Evolutionary conservation across 2,888 invertebrate species (phyloP).

Genomic region (Neoascia interrupta): DNA sequence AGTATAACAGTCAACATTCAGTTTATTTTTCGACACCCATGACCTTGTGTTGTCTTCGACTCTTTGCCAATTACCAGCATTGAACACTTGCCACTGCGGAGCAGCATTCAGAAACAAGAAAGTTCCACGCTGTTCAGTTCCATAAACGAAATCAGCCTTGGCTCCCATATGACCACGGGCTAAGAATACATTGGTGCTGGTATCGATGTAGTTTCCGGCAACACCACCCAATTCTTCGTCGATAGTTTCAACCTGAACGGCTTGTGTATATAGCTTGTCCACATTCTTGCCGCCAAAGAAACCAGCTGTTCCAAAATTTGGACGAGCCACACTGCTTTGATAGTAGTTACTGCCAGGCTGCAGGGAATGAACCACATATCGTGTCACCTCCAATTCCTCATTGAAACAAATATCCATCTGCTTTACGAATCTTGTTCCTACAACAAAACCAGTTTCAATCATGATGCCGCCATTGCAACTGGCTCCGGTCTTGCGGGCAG

Average conservation of each 20-base stretch:
- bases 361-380: conserved; percentile 76
- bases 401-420: conserved; percentile 78
- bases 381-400: conserved; percentile 74
- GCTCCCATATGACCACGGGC: conserved; percentile 81
- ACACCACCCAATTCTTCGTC: conserved; percentile 73
- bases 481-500: conserved; percentile 72
- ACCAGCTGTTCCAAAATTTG: conserved; percentile 74
- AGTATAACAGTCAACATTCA: conserved; percentile 81
- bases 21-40: conserved; percentile 77
- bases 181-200: conserved; percentile 73
- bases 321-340: conserved; percentile 77
- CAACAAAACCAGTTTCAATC: conserved; percentile 35
- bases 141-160: conserved; percentile 80
- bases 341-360: conserved; percentile 77
- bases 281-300: conserved; percentile 75
- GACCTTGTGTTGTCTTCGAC: conserved; percentile 80
- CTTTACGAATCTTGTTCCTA: conserved; percentile 73
- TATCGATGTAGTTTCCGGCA: conserved; percentile 71
- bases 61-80: conserved; percentile 82
- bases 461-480: conserved; percentile 73
- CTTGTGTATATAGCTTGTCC: conserved; percentile 75
- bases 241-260: conserved; percentile 75
- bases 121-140: conserved; percentile 80
- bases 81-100: conserved; percentile 82
- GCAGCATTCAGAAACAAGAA: conserved; percentile 81